A percentile compares a stretch with the other conserved stretches of the same genome.
phyloP scores from a whole-genome alignment of 1,140 invertebrate species.

The Cardiocondyla obscurior region DNA sequence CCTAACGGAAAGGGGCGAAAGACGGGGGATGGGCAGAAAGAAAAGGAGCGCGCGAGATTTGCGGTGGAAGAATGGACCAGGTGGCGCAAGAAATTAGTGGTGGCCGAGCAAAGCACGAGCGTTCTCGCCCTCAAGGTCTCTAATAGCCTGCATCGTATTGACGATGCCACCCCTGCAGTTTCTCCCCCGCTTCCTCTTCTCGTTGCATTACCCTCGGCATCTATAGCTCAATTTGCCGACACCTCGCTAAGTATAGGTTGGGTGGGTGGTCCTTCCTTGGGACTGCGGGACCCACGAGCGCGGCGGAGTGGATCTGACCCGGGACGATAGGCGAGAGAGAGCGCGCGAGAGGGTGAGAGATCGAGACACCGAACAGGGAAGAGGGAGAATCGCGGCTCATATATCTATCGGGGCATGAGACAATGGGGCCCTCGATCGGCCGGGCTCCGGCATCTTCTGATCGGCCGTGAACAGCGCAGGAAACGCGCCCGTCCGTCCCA shows the following conservation, averaged over 20 bases:
- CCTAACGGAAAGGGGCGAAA: not conserved
- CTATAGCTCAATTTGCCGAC: slow-evolving; percentile 85
- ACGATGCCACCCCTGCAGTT: slow-evolving; percentile 63
- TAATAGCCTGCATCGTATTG: slow-evolving; percentile 80
- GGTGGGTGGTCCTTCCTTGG: slow-evolving; percentile 82
- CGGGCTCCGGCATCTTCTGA: slow-evolving; percentile 33
- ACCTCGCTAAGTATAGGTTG: slow-evolving; percentile 85
- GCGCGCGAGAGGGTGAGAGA: slow-evolving; percentile 51
- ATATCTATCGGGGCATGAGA: slow-evolving; percentile 68
- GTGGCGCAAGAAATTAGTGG: slow-evolving; percentile 75
- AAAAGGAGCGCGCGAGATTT: slow-evolving; percentile 38
- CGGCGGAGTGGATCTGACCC: slow-evolving; percentile 67
- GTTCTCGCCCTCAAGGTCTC: slow-evolving; percentile 66
- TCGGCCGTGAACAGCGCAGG: slow-evolving; percentile 38
- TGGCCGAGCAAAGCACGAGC: slow-evolving; percentile 57
- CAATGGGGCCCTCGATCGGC: slow-evolving; percentile 64
- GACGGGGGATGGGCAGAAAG: not conserved
- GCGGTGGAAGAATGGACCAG: slow-evolving; percentile 72
- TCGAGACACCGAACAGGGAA: not conserved
- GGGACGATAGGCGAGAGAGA: slow-evolving; percentile 61
- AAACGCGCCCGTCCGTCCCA: slow-evolving; percentile 32
- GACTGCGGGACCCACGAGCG: slow-evolving; percentile 71
- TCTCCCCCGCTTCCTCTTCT: slow-evolving; percentile 38
- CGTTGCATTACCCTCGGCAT: slow-evolving; percentile 80
- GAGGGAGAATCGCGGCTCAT: slow-evolving; percentile 62